These are phyloP conservation scores for Macrotrachela quadricornifera DNA, from an alignment of 1,140 invertebrate genomes.

Conservation along the genomic window DNA sequence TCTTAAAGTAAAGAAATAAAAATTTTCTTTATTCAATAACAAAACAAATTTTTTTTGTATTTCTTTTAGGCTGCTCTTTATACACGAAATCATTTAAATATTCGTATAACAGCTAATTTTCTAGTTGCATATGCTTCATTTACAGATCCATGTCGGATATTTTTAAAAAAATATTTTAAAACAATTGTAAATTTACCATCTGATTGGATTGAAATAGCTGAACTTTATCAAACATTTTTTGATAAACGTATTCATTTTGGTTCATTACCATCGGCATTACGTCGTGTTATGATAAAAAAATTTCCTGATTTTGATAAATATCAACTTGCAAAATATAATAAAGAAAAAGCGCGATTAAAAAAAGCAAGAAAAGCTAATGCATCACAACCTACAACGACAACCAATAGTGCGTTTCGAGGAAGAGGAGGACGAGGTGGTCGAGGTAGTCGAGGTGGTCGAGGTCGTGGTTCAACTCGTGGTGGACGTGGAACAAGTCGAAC, in stretches of 20 bases:
- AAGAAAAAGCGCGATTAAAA: conserved; percentile 23
- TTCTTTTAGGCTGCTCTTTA: conserved; percentile 18
- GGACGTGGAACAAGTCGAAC: background rate
- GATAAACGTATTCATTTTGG: conserved; percentile 20
- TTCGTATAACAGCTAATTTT: conserved; percentile 33
- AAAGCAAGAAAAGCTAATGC: too few relatives aligned
- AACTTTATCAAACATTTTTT: conserved; percentile 26
- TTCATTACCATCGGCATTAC: conserved; percentile 24
- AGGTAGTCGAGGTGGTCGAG: background rate
- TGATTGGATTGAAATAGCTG: conserved; percentile 35
- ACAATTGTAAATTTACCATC: conserved; percentile 23
- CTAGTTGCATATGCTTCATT: conserved; percentile 27
- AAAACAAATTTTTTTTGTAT: too few relatives aligned
- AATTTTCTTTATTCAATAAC: too few relatives aligned
- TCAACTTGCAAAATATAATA: conserved; percentile 32
- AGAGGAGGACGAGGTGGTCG: background rate
- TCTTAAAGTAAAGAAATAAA: conserved; percentile 26
- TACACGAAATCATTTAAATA: conserved; percentile 29
- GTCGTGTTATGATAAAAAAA: conserved; percentile 27
- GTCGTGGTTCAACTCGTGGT: background rate
- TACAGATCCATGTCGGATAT: conserved; percentile 19
- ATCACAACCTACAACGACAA: too few relatives aligned
- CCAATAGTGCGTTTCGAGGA: too few relatives aligned
- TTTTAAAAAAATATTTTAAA: conserved; percentile 28
- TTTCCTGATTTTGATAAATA: conserved; percentile 33